phyloP scores from a whole-genome alignment of 1,140 invertebrate genomes.

The Sinella curviseta region DNA sequence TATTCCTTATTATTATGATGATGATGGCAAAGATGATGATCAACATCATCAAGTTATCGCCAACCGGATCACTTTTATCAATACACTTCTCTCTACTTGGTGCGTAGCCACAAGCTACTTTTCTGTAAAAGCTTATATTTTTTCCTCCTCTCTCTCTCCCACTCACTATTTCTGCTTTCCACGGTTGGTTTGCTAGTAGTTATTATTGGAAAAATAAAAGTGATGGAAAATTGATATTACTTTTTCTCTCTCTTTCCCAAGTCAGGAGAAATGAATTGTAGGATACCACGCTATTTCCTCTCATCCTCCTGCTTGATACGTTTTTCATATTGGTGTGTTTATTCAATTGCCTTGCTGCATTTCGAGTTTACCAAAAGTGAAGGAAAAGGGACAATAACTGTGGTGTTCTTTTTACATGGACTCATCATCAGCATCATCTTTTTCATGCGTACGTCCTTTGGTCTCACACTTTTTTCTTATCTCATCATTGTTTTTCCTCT shows the following conservation, averaged over 20 bases:
- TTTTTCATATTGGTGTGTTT: background rate
- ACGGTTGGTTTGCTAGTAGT: background rate
- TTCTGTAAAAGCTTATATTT: too few relatives aligned
- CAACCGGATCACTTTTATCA: background rate
- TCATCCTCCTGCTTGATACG: background rate
- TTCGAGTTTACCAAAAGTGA: background rate
- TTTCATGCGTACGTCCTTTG: background rate
- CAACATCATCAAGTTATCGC: background rate
- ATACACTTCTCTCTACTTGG: background rate
- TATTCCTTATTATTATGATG: too few relatives aligned
- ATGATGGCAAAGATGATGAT: background rate
- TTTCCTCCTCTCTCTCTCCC: too few relatives aligned
- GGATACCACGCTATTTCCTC: background rate
- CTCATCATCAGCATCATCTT: background rate
- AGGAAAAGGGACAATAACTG: background rate
- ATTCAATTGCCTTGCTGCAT: background rate
- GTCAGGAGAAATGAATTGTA: background rate
- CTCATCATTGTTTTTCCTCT: background rate
- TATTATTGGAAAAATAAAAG: background rate
- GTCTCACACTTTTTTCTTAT: background rate
- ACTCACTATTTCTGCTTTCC: background rate
- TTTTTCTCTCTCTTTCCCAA: background rate
- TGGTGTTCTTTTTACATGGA: background rate
- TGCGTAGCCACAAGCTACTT: background rate
- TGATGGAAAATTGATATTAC: background rate